phyloP scores from a whole-genome alignment of 2,888 invertebrate genomes.

The Catotricha subobsoleta region DNA sequence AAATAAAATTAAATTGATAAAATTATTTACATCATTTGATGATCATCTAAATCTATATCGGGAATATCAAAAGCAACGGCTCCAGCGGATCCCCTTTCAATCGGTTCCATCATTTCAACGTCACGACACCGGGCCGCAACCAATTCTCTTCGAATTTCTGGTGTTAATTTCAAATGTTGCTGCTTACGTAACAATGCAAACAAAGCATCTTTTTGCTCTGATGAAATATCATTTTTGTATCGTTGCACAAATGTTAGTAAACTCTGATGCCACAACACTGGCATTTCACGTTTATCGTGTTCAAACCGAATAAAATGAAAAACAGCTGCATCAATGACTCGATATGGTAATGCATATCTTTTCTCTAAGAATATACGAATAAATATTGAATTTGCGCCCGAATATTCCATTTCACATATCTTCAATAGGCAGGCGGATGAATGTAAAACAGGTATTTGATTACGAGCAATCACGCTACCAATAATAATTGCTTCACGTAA shows the following conservation, averaged over 20 bases:
- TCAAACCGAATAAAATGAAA: slow-evolving; percentile 88
- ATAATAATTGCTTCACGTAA: slow-evolving; percentile 90
- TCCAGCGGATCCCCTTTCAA: background rate
- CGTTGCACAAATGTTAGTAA: slow-evolving; percentile 84
- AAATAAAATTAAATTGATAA: background rate
- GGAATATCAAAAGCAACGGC: slow-evolving; percentile 5
- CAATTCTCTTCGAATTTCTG: slow-evolving; percentile 71
- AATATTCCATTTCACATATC: slow-evolving; percentile 95
- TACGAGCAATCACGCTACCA: slow-evolving; percentile 76
- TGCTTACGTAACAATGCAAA: slow-evolving; percentile 45
- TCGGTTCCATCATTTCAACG: slow-evolving; percentile 33
- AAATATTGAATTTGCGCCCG: slow-evolving; percentile 90
- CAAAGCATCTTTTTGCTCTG: slow-evolving; percentile 79
- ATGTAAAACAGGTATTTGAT: slow-evolving; percentile 86
- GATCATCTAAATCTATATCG: slow-evolving; percentile 3
- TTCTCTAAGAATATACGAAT: slow-evolving; percentile 87
- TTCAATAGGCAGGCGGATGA: slow-evolving; percentile 88
- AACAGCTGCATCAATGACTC: slow-evolving; percentile 86
- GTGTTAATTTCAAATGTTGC: slow-evolving; percentile 34
- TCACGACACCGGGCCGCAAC: slow-evolving; percentile 69
- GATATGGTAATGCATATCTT: slow-evolving; percentile 90
- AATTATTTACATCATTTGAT: background rate
- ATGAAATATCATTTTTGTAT: slow-evolving; percentile 86
- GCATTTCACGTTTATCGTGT: slow-evolving; percentile 63
- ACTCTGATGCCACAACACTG: slow-evolving; percentile 95